Conservation (phyloP, 2,797 vertebrate species). For the Xiphophorus birchmanni region DNA sequence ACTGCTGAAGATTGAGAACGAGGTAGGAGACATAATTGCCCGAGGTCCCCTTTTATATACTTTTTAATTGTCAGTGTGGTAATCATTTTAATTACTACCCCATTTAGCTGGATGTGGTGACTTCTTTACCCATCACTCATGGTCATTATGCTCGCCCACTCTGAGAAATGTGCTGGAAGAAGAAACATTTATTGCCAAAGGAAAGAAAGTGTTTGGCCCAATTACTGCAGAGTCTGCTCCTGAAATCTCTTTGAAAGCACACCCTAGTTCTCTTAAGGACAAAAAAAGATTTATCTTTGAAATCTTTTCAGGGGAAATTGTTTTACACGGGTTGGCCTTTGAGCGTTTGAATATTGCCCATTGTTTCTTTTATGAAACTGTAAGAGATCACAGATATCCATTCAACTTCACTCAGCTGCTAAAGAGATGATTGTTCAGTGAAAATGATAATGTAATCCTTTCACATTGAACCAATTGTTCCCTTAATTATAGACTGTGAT, state of each 20-base stretch:
- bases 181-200: slow-evolving; percentile 76
- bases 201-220: slow-evolving; percentile 79
- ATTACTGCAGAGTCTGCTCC: slow-evolving; percentile 68
- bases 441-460: slow-evolving; percentile 69
- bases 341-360: slow-evolving; percentile 56
- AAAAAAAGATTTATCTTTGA: slow-evolving; percentile 71
- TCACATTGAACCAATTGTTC: slow-evolving; percentile 64
- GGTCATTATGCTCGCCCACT: slow-evolving; percentile 80
- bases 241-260: slow-evolving; percentile 68
- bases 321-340: slow-evolving; percentile 56
- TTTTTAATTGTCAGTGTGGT: slow-evolving; percentile 84
- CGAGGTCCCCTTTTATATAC: slow-evolving; percentile 76
- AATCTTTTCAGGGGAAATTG: slow-evolving; percentile 58
- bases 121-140: slow-evolving; percentile 77
- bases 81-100: slow-evolving; percentile 85
- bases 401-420: slow-evolving; percentile 66
- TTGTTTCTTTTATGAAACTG: slow-evolving; percentile 59
- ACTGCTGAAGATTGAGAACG: slow-evolving; percentile 98
- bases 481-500: slow-evolving; percentile 74
- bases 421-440: slow-evolving; percentile 57
- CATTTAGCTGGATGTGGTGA: slow-evolving; percentile 78
- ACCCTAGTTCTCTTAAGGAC: slow-evolving; percentile 73
- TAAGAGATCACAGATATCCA: slow-evolving; percentile 62
- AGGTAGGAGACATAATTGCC: slow-evolving; percentile 88
- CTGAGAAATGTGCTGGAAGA: slow-evolving; percentile 68